Evolutionary conservation across 2,797 vertebrate species (phyloP).

Genomic region (Petrocephalus sullivani): DNA sequence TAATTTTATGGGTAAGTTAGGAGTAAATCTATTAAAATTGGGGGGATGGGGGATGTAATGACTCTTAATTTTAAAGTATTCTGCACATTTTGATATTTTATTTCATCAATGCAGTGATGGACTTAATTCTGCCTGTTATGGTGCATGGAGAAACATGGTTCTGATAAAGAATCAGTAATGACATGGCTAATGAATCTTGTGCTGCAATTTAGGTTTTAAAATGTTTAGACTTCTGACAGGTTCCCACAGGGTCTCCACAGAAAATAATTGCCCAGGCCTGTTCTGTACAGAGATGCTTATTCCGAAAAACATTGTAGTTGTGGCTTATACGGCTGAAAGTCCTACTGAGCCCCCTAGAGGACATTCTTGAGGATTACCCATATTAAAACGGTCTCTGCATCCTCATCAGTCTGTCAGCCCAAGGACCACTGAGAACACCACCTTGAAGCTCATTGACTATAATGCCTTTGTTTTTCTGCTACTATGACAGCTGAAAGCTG

Average conservation of each 20-base stretch:
- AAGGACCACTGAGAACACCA: conserved; percentile 61
- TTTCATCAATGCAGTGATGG: not conserved
- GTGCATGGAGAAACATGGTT: no score
- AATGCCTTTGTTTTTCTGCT: conserved; percentile 77
- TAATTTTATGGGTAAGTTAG: not conserved
- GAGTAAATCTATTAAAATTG: not conserved
- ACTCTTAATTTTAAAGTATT: not conserved
- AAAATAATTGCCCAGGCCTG: not conserved
- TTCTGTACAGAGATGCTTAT: not conserved
- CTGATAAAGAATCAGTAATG: no score
- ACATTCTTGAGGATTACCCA: conserved; percentile 60
- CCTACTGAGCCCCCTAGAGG: not conserved
- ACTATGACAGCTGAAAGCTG: conserved; percentile 70
- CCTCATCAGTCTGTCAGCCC: conserved; percentile 63
- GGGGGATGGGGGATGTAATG: not conserved
- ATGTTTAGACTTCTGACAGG: not conserved
- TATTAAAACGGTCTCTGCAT: conserved; percentile 72
- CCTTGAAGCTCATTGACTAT: conserved; percentile 64
- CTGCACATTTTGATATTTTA: not conserved
- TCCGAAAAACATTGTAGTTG: not conserved
- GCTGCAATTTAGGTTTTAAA: not conserved
- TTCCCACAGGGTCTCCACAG: not conserved
- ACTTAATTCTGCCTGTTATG: not conserved
- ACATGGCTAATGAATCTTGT: no score
- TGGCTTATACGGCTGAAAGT: not conserved